phyloP scores from a whole-genome alignment of 2,797 vertebrate genomes.

The Thunnus albacares region DNA sequence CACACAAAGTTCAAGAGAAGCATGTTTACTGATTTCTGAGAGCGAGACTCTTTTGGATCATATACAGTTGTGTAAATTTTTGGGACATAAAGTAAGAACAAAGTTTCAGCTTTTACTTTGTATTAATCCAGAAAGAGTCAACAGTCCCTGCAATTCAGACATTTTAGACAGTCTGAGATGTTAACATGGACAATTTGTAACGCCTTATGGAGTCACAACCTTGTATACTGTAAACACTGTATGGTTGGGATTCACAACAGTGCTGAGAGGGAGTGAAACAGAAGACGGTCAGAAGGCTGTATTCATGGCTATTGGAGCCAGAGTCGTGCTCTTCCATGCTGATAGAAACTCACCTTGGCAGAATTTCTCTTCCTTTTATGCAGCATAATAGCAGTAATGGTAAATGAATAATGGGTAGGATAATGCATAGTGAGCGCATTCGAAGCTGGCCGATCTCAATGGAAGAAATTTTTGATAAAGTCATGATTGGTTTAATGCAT shows the following conservation, averaged over 20 bases:
- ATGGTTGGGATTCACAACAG: constrained; percentile 19
- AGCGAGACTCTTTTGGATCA: background rate
- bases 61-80: background rate
- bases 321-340: background rate
- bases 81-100: background rate
- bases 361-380: constrained; percentile 34
- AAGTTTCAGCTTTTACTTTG: background rate
- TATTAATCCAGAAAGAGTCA: constrained; percentile 2
- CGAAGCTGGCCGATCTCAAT: constrained; percentile 38
- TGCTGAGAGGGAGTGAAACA: background rate
- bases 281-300: background rate
- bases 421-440: constrained; percentile 24
- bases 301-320: constrained; percentile 3
- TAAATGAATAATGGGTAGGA: constrained; percentile 55
- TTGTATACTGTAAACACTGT: constrained; percentile 33
- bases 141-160: background rate
- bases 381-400: constrained; percentile 37
- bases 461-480: constrained; percentile 44
- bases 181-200: background rate
- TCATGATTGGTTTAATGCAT: constrained; percentile 49
- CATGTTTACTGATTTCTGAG: background rate
- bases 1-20: constrained; percentile 46
- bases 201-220: background rate
- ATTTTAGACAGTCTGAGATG: background rate
- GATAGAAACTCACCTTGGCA: constrained; percentile 42